Evolutionary conservation across 1,140 invertebrate genomes (phyloP).

Genomic region (Tenebrio molitor): DNA sequence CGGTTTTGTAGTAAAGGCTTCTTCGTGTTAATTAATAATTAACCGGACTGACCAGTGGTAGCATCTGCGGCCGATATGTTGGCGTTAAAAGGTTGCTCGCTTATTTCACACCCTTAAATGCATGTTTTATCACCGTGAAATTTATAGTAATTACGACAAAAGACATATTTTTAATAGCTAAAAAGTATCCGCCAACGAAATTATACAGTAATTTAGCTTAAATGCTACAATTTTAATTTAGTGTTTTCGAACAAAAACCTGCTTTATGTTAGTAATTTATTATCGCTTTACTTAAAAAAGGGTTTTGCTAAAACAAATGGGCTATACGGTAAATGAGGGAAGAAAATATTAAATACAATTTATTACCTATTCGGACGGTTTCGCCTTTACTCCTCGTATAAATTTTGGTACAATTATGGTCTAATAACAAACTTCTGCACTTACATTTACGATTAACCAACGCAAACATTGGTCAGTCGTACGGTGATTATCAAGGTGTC

Average conservation of each 20-base stretch:
- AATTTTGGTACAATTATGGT: conserved; percentile 5
- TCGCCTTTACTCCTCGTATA: conserved; percentile 5
- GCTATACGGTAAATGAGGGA: conserved; percentile 30
- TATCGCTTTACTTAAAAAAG: conserved; percentile 39
- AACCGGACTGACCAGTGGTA: conserved; percentile 46
- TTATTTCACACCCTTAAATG: conserved; percentile 43
- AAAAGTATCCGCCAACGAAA: conserved; percentile 32
- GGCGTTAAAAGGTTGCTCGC: conserved; percentile 48
- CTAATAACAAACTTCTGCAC: conserved; percentile 17
- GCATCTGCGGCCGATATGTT: conserved; percentile 48
- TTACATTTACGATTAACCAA: neutral
- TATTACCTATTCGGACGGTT: conserved; percentile 25
- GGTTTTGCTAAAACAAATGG: conserved; percentile 29
- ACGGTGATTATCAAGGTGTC: too few relatives aligned
- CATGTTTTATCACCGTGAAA: conserved; percentile 21
- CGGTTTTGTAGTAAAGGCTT: conserved; percentile 15
- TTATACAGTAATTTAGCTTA: conserved; percentile 37
- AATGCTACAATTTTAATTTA: conserved; percentile 40
- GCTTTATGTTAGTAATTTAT: conserved; percentile 38
- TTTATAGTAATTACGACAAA: conserved; percentile 19
- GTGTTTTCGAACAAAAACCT: conserved; percentile 34
- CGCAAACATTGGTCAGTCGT: neutral
- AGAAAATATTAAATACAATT: conserved; percentile 39
- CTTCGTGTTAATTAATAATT: conserved; percentile 48
- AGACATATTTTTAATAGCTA: conserved; percentile 35